phyloP scores from a whole-genome alignment of 2,113 vertebrate species.

The Triplophysa tibetana region DNA sequence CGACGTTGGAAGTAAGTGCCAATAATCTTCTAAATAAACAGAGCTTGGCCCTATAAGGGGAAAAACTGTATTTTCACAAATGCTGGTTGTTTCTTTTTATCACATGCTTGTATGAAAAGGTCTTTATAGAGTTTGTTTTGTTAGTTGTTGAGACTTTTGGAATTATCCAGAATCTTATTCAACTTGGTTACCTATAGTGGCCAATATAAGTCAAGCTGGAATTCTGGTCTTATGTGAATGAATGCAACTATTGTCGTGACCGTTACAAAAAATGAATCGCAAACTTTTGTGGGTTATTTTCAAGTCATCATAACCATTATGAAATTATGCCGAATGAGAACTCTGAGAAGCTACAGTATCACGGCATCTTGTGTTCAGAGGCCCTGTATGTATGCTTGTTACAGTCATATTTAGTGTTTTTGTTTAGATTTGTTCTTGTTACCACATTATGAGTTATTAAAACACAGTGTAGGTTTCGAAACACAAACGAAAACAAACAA shows the following conservation, averaged over 20 bases:
- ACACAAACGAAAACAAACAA: not conserved
- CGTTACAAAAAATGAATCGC: not conserved
- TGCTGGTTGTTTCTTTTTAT: not conserved
- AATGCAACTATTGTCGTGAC: not conserved
- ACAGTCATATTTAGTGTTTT: not conserved
- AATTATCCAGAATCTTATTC: too few species aligned
- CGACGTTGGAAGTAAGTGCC: conserved; percentile 64
- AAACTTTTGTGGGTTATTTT: not conserved
- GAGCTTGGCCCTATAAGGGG: not conserved
- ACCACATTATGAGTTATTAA: conserved; percentile 17
- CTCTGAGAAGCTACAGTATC: not conserved
- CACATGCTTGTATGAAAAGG: not conserved
- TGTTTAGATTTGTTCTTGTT: not conserved
- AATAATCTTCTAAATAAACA: not conserved
- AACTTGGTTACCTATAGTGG: too few species aligned
- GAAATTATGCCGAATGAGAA: not conserved
- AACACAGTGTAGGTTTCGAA: not conserved
- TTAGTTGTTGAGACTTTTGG: not conserved
- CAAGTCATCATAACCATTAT: conserved; percentile 13
- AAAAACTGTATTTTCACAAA: not conserved
- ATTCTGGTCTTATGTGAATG: not conserved
- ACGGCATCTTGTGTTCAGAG: not conserved
- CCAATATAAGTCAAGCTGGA: too few species aligned
- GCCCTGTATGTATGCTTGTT: not conserved
- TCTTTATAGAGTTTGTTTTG: not conserved